Evolutionary conservation across 2,797 vertebrate species (phyloP).

Genomic region (Rhinatrema bivittatum): DNA sequence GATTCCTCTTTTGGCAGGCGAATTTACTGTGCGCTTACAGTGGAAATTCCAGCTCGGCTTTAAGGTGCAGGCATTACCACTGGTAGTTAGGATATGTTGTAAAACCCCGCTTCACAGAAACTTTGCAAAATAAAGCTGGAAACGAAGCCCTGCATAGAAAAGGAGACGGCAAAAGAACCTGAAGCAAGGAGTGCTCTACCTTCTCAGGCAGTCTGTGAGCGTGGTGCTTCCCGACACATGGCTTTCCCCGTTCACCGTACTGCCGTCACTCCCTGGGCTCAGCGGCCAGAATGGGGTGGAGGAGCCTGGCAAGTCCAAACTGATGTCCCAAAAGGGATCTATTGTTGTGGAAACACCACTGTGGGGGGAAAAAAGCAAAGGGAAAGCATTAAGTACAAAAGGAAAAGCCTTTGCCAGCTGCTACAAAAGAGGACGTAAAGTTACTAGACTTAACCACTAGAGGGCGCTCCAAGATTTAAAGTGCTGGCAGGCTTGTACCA

Average conservation of each 20-base stretch:
- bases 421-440: rapidly evolving
- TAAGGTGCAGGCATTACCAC: too few relatives aligned
- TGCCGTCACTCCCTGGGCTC: conserved; percentile 87
- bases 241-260: conserved; percentile 90
- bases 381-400: rapidly evolving
- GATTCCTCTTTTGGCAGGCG: too few relatives aligned
- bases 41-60: too few relatives aligned
- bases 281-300: conserved; percentile 97
- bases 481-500: background rate
- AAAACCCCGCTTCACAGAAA: too few relatives aligned
- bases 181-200: too few relatives aligned
- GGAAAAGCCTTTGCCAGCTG: background rate
- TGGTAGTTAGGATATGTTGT: too few relatives aligned
- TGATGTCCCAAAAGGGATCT: conserved; percentile 98
- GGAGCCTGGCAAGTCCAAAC: conserved; percentile 91
- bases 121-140: too few relatives aligned
- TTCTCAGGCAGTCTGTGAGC: conserved; percentile 93
- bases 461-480: conserved; percentile 9
- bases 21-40: too few relatives aligned
- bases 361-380: background rate
- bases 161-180: too few relatives aligned
- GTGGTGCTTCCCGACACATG: conserved; percentile 88
- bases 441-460: conserved; percentile 11
- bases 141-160: too few relatives aligned
- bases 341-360: conserved; percentile 97